Conservation (phyloP, 2,797 vertebrate species). For the Gephyroberyx darwinii region DNA sequence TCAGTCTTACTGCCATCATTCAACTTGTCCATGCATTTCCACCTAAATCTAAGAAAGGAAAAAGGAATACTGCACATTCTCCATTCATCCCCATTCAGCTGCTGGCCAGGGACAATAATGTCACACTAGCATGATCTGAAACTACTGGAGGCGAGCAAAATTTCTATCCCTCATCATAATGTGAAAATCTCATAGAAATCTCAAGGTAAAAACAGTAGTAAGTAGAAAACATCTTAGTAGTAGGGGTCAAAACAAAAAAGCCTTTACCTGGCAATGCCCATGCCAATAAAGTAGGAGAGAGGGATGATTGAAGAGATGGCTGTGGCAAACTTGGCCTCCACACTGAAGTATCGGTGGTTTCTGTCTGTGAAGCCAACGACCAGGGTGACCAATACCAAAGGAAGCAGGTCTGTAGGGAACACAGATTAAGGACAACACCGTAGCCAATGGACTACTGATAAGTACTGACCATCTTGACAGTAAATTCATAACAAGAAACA, state of each 20-base stretch:
- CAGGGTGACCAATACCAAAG: conserved; percentile 83
- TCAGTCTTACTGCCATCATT: too few species aligned
- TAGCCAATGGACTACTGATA: conserved; percentile 4
- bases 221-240: too few species aligned
- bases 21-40: too few species aligned
- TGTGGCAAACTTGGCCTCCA: conserved; percentile 82
- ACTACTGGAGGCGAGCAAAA: too few species aligned
- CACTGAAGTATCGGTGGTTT: conserved; percentile 77
- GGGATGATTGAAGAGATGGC: conserved; percentile 89
- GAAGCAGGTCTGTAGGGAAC: conserved; percentile 82
- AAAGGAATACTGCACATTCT: too few species aligned
- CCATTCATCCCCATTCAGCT: too few species aligned
- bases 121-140: too few species aligned
- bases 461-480: background rate
- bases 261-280: conserved; percentile 91
- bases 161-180: too few species aligned
- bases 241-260: background rate
- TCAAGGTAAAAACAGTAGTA: too few species aligned
- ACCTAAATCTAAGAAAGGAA: too few species aligned
- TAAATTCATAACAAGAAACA: background rate
- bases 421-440: conserved; percentile 65
- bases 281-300: conserved; percentile 91
- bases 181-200: too few species aligned
- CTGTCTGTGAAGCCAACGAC: conserved; percentile 84
- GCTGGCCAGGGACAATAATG: too few species aligned